Evolutionary conservation across 2,888 invertebrate genomes (phyloP).

Genomic region (Ceraclea dissimilis): DNA sequence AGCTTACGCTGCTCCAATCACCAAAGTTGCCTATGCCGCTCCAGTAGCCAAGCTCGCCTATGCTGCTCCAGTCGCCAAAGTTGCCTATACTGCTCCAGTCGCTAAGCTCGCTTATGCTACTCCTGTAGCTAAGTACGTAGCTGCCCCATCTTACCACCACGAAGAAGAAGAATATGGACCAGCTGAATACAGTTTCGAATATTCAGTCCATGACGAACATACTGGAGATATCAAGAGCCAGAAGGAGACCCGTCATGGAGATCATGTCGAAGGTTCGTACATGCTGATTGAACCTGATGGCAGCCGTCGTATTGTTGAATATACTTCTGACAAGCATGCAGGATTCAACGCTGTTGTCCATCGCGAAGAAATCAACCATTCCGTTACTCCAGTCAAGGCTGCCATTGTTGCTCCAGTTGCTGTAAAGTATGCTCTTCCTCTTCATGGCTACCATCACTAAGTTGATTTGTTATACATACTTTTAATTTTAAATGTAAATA

Average conservation of each 20-base stretch:
- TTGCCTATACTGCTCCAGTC: slow-evolving; percentile 14
- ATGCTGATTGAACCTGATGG: slow-evolving; percentile 43
- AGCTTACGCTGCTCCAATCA: neutral
- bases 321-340: slow-evolving; percentile 39
- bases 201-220: slow-evolving; percentile 26
- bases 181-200: slow-evolving; percentile 22
- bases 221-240: slow-evolving; percentile 44
- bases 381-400: slow-evolving; percentile 13
- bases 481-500: too few relatives aligned
- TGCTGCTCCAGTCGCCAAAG: slow-evolving; percentile 18
- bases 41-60: slow-evolving; percentile 10
- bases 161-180: slow-evolving; percentile 13
- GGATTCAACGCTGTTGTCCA: slow-evolving; percentile 45
- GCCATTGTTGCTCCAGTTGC: slow-evolving; percentile 15
- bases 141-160: slow-evolving; percentile 25
- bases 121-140: slow-evolving; percentile 5
- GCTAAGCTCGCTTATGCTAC: slow-evolving; percentile 14
- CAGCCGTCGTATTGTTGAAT: slow-evolving; percentile 41
- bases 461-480: too few relatives aligned
- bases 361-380: slow-evolving; percentile 32
- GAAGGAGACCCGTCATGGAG: slow-evolving; percentile 40
- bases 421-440: neutral
- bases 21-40: slow-evolving; percentile 19
- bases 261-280: slow-evolving; percentile 42
- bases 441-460: neutral